Base-by-base conservation (phyloP, 2,113 vertebrate species). In the Odontesthes bonariensis region DNA sequence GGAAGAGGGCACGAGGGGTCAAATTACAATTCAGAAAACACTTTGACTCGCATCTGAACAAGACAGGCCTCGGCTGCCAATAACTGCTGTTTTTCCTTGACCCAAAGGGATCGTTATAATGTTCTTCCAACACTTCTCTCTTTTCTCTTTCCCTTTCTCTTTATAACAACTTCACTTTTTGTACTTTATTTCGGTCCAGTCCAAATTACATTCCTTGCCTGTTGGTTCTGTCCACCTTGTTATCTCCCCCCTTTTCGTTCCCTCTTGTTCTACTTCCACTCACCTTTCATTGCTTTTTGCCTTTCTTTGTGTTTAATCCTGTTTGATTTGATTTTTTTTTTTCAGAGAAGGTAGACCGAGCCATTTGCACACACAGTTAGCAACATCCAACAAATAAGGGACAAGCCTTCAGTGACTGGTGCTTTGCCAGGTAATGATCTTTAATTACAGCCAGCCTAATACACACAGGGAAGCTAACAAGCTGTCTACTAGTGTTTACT, bases 371-470 rank as follows among this genome's bases (percentile, higher is more conserved):
- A 66, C 38, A 55, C 40, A 68, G 56, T 64, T 73, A 53, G 49
- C 54, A 59, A 62, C 17, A 19, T 54, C 51, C 22, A 78, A 46
- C 69, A 83, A 85, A 58, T 68, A 22, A 67, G 71, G 69, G 76
- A 81, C 84, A 78, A 75, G 78, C 78, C 66, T 59, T 80, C 66
- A 78, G 68, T 86, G 83, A 74, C 59, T 84, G 85, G 79, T 86
- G 46, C 66, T 71, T 59, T 86, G 83, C 85, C 83, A 84, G 68
- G 76, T 90, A 91, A 90, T 86, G 91, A 88, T 91, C 82, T 88
- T 87, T 89, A 90, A 91, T 90, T 88, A 89, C 62, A 83, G 86
- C 53, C 67, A 59, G 69, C 56, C 65, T 82, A 85, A 87, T 80
- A 80, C 74, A 82, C 75, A 79, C 61, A 58, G 75, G 68, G 58